These are phyloP conservation scores for Meteorus colon DNA, from an alignment of 2,888 invertebrate species.

Conservation along the genomic window DNA sequence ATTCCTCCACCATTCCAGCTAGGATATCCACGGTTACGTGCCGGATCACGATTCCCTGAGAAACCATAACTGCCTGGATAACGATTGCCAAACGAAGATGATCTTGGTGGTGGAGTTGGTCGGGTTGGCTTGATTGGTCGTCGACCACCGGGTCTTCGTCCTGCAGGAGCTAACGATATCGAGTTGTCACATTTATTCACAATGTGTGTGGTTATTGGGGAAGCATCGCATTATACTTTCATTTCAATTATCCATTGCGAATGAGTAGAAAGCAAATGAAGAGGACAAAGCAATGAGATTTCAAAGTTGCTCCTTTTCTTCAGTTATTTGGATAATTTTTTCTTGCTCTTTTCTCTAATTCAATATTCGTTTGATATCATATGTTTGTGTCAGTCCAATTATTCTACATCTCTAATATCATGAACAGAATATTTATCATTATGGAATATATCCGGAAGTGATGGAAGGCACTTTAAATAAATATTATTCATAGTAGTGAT, in stretches of 20 bases:
- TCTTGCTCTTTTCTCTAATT: neutral
- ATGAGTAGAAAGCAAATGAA: too few relatives aligned
- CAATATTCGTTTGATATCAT: neutral
- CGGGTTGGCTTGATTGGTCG: constrained; percentile 45
- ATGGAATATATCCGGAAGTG: neutral
- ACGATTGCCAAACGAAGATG: constrained; percentile 54
- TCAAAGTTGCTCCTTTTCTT: neutral
- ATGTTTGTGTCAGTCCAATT: neutral
- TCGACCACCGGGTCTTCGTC: constrained; percentile 48
- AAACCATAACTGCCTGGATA: constrained; percentile 57
- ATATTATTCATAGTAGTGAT: neutral
- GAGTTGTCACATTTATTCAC: constrained; percentile 35
- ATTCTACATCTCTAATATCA: neutral
- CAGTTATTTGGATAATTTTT: neutral
- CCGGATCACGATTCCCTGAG: constrained; percentile 57
- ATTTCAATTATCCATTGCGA: too few relatives aligned
- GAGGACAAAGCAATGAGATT: neutral
- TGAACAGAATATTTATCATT: neutral
- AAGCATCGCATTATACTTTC: neutral
- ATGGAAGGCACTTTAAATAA: neutral
- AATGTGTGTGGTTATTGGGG: constrained; percentile 9
- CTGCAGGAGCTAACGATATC: constrained; percentile 56
- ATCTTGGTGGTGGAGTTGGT: constrained; percentile 64
- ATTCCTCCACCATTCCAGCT: constrained; percentile 34
- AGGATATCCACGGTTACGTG: constrained; percentile 60